A percentile compares a stretch with the other conserved stretches of the same genome.
phyloP scores from a whole-genome alignment of 1,140 invertebrate genomes.

The Chironomus striatipennis region DNA sequence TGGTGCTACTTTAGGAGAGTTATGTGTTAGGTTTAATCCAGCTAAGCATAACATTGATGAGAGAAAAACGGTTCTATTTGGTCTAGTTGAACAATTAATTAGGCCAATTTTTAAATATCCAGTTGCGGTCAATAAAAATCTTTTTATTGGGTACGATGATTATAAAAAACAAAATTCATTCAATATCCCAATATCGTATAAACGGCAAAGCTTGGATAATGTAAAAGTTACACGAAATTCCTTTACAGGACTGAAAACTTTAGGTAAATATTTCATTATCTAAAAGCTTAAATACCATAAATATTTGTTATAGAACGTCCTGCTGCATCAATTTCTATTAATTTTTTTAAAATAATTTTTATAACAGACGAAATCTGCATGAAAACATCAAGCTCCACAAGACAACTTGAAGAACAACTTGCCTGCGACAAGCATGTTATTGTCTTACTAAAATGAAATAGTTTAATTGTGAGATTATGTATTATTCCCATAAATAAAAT shows the following conservation, averaged over 20 bases:
- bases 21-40: conserved; percentile 71
- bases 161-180: not conserved
- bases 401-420: conserved; percentile 71
- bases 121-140: conserved; percentile 25
- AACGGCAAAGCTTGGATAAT: conserved; percentile 41
- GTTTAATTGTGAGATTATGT: not conserved
- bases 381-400: conserved; percentile 56
- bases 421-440: conserved; percentile 71
- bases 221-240: conserved; percentile 27
- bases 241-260: conserved; percentile 27
- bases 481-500: too few relatives aligned
- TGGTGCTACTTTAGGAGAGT: conserved; percentile 71
- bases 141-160: conserved; percentile 24
- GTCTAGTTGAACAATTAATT: conserved; percentile 73
- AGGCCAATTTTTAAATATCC: conserved; percentile 49
- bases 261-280: not conserved
- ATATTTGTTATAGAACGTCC: not conserved
- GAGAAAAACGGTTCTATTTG: conserved; percentile 76
- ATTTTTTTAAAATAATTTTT: not conserved
- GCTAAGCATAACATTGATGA: conserved; percentile 66
- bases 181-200: conserved; percentile 44
- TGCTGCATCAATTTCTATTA: not conserved
- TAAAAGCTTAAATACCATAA: too few relatives aligned
- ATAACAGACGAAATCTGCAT: conserved; percentile 72
- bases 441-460: conserved; percentile 60